Conservation (phyloP, 2,113 vertebrate species). For the Aramus guarauna region DNA sequence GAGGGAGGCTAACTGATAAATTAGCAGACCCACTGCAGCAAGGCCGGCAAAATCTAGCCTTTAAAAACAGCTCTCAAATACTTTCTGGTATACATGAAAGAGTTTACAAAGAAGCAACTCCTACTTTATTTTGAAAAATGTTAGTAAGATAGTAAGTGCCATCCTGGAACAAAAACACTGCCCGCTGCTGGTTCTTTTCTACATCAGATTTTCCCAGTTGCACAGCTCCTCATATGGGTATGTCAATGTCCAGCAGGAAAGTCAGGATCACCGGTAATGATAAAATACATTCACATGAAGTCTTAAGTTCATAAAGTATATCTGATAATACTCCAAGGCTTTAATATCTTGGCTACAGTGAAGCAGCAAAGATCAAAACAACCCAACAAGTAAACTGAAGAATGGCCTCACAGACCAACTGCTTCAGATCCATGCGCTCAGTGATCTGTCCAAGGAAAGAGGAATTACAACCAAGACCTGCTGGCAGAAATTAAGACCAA, state of each 20-base stretch:
- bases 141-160: neutral
- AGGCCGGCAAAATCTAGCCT: neutral
- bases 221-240: neutral
- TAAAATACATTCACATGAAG: neutral
- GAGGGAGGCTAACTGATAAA: slow-evolving; percentile 25
- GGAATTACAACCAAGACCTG: neutral
- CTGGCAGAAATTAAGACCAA: neutral
- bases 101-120: neutral
- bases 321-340: neutral
- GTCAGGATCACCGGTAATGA: neutral
- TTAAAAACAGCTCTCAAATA: neutral
- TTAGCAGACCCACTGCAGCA: neutral
- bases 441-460: neutral
- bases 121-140: neutral
- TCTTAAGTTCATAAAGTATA: neutral
- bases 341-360: neutral
- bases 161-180: neutral
- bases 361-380: neutral
- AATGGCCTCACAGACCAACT: neutral
- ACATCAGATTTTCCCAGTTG: neutral
- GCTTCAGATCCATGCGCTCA: neutral
- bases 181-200: neutral
- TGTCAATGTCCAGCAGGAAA: neutral
- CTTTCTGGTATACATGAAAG: neutral
- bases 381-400: neutral